Conservation (phyloP, 2,113 vertebrate genomes). For the Grantiella picta region DNA sequence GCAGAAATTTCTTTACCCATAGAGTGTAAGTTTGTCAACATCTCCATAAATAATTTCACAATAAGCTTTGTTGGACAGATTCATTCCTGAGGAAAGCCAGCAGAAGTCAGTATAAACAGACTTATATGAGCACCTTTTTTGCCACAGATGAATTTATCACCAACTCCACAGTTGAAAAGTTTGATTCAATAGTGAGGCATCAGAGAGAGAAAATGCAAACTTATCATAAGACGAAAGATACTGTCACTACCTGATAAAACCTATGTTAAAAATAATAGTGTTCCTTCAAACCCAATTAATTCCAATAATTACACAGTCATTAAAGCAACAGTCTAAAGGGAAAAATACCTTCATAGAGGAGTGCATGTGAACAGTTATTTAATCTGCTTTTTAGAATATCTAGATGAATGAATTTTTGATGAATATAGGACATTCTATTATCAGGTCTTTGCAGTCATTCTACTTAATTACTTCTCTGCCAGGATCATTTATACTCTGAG, state of each 20-base stretch:
- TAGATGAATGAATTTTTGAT: neutral
- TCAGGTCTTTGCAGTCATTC: constrained; percentile 4
- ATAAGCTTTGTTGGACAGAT: neutral
- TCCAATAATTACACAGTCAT: constrained; percentile 34
- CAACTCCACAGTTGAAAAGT: neutral
- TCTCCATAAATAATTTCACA: neutral
- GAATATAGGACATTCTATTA: constrained; percentile 26
- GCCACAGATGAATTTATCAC: neutral
- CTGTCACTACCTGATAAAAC: neutral
- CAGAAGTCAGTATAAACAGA: neutral
- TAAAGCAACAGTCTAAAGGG: constrained; percentile 13
- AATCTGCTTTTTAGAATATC: constrained; percentile 5
- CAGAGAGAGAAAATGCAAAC: neutral
- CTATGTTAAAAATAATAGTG: neutral
- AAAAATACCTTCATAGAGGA: neutral
- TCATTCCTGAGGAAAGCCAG: neutral
- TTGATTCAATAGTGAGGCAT: neutral
- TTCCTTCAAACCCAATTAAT: neutral
- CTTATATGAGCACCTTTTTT: neutral
- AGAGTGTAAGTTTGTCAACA: neutral
- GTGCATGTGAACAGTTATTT: constrained; percentile 20
- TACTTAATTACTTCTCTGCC: constrained; percentile 28
- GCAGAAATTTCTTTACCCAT: neutral
- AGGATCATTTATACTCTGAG: neutral
- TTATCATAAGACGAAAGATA: neutral